Base-by-base conservation (phyloP, 2,113 vertebrate species). In the Corythaixoides concolor region DNA sequence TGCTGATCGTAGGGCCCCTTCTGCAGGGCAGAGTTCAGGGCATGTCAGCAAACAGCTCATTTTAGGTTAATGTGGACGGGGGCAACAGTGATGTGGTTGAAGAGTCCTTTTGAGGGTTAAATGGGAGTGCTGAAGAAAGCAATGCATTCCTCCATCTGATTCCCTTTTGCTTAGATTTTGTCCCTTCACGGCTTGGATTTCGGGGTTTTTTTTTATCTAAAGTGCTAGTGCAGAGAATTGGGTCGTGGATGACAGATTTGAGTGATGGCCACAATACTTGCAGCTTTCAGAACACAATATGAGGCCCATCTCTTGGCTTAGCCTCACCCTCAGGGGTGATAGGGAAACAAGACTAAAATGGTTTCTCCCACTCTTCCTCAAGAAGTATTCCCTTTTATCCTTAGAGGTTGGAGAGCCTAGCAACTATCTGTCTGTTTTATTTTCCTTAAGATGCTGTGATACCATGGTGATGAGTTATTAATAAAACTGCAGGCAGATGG, bases 381-480 rank as follows among this genome's bases (percentile, higher is more conserved):
- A 85, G 30, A 93, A 96, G 28, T 72, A 68, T 85, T 95, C 52
- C 27, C 45, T 73, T 96, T 89, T 91, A 89, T 73, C 80, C 68
- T 72, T 60, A 64, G 93, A 88, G 74, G 47, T n/a, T 89, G 55
- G 59, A 75, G 21, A 95, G 73, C 95, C 76, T 97, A 94, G 93
- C 95, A 91, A 94, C 94, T 90, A 94, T 94, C 92, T 96, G 58
- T 92, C 68, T 97, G 96, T 94, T 97, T 97, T 96, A 91, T 97
- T 95, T 97, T 94, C 68, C 84, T 93, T 87, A 89, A 95, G 93
- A 93, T 93, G 95, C 92, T 93, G 63, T 94, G 89, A 88, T 95
- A 89, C 92, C 93, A 97, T 97, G 94, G 93, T 97, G 93, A 97
- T 85, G 83, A 92, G 85, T 94, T 96, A 97, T 97, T 97, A 97